Conservation (phyloP, 1,140 invertebrate genomes). For the Colletes latitarsis region DNA sequence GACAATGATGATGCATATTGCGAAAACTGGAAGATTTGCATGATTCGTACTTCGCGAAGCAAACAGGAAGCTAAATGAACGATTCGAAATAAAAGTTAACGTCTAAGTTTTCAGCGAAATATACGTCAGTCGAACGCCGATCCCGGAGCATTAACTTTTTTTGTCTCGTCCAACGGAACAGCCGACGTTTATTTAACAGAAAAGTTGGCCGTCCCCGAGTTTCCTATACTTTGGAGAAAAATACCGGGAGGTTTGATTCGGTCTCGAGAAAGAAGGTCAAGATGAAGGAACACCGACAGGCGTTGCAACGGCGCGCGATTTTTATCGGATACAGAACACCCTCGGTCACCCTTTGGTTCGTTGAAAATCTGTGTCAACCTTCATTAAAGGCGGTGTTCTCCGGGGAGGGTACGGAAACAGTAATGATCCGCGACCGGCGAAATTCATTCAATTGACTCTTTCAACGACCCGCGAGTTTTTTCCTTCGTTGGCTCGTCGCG, state of each 20-base stretch:
- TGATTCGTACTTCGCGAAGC: no score
- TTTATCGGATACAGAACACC: slow-evolving; percentile 54
- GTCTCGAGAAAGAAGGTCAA: slow-evolving; percentile 53
- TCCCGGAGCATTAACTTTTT: not conserved
- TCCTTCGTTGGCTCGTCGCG: slow-evolving; percentile 1
- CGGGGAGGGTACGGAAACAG: not conserved
- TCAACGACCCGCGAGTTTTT: not conserved
- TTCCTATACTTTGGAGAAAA: slow-evolving; percentile 1
- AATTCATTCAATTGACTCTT: slow-evolving; percentile 50
- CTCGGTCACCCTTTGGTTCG: slow-evolving; percentile 29
- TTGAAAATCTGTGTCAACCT: slow-evolving; percentile 58
- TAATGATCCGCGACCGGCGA: slow-evolving; percentile 34
- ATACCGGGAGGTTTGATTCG: slow-evolving; percentile 5
- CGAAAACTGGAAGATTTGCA: no score
- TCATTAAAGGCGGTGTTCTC: slow-evolving; percentile 45
- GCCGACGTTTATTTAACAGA: slow-evolving; percentile 20
- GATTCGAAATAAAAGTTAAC: not conserved
- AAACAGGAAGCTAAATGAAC: no score
- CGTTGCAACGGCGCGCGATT: slow-evolving; percentile 27
- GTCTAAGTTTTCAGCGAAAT: not conserved
- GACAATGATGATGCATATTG: no score
- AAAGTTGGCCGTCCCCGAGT: slow-evolving; percentile 3
- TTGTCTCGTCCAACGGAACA: not conserved
- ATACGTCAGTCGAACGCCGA: not conserved
- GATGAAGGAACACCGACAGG: slow-evolving; percentile 45